These are phyloP conservation scores for Cyprinodon variegatus DNA, from an alignment of 2,113 vertebrate species.

Conservation along the genomic window DNA sequence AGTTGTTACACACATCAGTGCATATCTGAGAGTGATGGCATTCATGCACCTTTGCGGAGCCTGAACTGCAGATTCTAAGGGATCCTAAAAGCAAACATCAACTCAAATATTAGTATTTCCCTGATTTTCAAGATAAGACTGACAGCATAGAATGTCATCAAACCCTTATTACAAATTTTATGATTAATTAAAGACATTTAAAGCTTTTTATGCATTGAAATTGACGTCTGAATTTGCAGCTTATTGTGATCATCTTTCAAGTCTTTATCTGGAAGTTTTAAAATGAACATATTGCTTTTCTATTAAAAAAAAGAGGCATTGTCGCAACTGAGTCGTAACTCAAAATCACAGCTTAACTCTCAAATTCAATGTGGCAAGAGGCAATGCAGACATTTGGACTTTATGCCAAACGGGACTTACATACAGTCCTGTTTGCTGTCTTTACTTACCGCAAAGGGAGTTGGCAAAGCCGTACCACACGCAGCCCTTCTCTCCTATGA, in stretches of 20 bases:
- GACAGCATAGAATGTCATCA: neutral
- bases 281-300: neutral
- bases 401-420: neutral
- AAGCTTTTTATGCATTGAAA: neutral
- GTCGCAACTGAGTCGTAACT: too few relatives aligned
- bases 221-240: neutral
- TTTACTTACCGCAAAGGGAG: conserved; percentile 83
- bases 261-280: neutral
- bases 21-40: neutral
- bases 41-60: neutral
- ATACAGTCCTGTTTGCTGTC: neutral
- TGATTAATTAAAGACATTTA: neutral
- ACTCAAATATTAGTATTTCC: too few relatives aligned
- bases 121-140: neutral
- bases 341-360: neutral
- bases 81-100: too few relatives aligned
- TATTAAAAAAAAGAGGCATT: too few relatives aligned
- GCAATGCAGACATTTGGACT: too few relatives aligned
- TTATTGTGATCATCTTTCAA: neutral
- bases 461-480: conserved; percentile 87
- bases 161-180: neutral
- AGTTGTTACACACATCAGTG: too few relatives aligned
- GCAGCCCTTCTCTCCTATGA: conserved; percentile 81
- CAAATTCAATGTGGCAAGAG: neutral
- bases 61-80: neutral